Evolutionary conservation across 30 jellyfish, hydroid and myxozoan species (phyloP).

Genomic region (Calvadosia cruxmelitensis): DNA sequence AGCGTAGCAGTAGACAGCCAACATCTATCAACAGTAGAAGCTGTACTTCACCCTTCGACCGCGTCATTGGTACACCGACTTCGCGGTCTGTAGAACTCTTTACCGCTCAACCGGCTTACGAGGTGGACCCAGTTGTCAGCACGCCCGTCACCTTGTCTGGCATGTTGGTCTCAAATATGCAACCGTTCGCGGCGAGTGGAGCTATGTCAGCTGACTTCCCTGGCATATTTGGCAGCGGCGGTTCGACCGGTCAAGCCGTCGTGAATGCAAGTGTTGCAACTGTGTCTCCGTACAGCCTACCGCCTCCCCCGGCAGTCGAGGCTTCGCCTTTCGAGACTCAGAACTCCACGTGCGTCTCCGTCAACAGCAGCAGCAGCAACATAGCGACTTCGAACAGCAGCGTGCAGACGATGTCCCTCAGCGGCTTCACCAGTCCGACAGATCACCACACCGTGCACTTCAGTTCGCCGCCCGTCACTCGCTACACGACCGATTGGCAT

Average conservation of each 20-base stretch:
- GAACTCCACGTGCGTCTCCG: neutral
- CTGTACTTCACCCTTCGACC: no score
- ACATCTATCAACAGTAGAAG: no score
- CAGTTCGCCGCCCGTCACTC: neutral
- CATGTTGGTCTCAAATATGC: slow-evolving; percentile 73
- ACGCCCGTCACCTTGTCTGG: slow-evolving; percentile 3
- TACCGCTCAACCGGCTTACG: neutral
- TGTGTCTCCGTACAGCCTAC: neutral
- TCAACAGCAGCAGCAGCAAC: neutral
- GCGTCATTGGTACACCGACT: no score
- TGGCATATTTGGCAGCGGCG: neutral
- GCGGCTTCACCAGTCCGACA: neutral
- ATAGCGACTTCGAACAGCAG: neutral
- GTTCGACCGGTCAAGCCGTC: neutral
- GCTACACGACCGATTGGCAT: neutral
- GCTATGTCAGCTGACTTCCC: slow-evolving; percentile 1
- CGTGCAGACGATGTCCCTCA: neutral
- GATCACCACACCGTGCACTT: neutral
- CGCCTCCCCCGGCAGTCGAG: neutral
- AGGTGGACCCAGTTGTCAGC: neutral
- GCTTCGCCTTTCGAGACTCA: neutral
- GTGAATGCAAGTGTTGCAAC: neutral
- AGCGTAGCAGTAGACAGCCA: no score
- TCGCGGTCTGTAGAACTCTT: no score
- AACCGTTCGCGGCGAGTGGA: slow-evolving; percentile 8